Evolutionary conservation across 2,113 vertebrate species (phyloP).

Genomic region (Myodes glareolus): DNA sequence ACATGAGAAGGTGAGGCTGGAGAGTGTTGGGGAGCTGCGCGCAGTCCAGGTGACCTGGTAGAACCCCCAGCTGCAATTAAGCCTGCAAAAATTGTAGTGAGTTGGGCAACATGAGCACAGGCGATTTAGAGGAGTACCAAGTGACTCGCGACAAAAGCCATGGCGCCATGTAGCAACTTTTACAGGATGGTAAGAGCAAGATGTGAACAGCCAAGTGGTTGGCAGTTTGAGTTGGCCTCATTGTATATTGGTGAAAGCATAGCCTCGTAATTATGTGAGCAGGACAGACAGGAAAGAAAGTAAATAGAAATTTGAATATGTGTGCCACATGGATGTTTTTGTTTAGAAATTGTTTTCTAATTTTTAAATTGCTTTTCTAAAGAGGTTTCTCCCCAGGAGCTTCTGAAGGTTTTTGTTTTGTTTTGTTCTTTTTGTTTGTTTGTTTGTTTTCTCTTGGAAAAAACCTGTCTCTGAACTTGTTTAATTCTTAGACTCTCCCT

Average conservation of each 20-base stretch:
- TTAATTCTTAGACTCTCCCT: slow-evolving; percentile 15
- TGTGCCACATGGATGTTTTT: neutral
- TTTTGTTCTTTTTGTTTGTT: no score
- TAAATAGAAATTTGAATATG: neutral
- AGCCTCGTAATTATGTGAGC: neutral
- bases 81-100: neutral
- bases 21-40: neutral
- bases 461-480: neutral
- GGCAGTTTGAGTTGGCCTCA: neutral
- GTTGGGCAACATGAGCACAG: neutral
- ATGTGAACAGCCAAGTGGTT: neutral
- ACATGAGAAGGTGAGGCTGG: neutral
- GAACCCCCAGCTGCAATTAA: neutral
- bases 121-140: neutral
- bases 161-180: neutral
- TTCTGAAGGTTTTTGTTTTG: neutral
- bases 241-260: neutral
- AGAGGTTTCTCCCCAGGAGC: neutral
- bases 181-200: neutral
- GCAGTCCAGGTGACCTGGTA: neutral
- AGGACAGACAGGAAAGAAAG: neutral
- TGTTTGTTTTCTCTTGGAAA: neutral
- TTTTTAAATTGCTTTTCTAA: slow-evolving; percentile 53
- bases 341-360: neutral
- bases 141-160: neutral